phyloP scores from a whole-genome alignment of 2,888 invertebrate species.

The Phoenoteleia sp. region DNA sequence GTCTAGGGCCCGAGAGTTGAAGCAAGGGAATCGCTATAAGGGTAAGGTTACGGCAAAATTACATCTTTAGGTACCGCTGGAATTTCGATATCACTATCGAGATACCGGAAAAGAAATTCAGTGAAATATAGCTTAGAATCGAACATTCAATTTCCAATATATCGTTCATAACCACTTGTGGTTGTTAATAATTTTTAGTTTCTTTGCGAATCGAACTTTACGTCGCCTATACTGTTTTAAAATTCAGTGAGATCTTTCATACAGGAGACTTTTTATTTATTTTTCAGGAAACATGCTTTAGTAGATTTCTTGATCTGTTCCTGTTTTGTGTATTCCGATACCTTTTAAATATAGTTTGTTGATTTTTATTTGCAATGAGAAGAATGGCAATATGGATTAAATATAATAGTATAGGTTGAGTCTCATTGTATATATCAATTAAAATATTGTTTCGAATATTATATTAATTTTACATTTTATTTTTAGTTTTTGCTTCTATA shows the following conservation, averaged over 20 bases:
- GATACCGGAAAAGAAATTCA: constrained; percentile 49
- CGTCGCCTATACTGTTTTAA: background rate
- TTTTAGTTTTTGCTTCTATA: too few relatives aligned
- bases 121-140: constrained; percentile 78
- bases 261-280: background rate
- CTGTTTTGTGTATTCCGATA: too few relatives aligned
- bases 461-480: too few relatives aligned
- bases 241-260: background rate
- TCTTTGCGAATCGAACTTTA: constrained; percentile 37
- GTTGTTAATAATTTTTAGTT: constrained; percentile 75
- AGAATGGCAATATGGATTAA: too few relatives aligned
- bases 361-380: too few relatives aligned
- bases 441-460: too few relatives aligned
- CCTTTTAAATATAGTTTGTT: too few relatives aligned
- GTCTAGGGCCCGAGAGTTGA: too few relatives aligned
- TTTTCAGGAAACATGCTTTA: background rate
- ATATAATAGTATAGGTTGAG: too few relatives aligned
- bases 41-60: constrained; percentile 71
- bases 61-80: constrained; percentile 76
- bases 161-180: constrained; percentile 81
- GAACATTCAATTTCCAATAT: constrained; percentile 79
- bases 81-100: constrained; percentile 80
- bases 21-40: too few relatives aligned
- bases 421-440: too few relatives aligned
- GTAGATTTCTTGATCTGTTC: too few relatives aligned